Evolutionary conservation across 2,113 vertebrate genomes (phyloP).

Genomic region (Thinocorus orbignyianus): DNA sequence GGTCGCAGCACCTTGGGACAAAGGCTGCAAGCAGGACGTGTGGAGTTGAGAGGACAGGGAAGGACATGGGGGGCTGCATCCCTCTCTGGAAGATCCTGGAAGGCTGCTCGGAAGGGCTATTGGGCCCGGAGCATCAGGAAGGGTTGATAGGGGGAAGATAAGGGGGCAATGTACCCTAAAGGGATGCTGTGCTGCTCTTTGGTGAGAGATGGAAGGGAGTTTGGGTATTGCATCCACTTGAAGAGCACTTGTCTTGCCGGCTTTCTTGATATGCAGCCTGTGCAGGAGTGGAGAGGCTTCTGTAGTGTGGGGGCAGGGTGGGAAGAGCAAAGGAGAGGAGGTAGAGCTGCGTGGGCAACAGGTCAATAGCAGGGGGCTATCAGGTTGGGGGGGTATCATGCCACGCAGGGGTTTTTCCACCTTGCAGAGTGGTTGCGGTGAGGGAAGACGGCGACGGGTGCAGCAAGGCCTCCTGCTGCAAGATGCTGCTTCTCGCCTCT

Average conservation of each 20-base stretch:
- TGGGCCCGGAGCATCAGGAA: background rate
- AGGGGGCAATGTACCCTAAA: background rate
- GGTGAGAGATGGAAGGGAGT: background rate
- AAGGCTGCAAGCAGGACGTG: background rate
- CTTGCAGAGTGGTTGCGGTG: accelerated
- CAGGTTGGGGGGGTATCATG: accelerated
- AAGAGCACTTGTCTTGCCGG: accelerated
- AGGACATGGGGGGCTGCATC: too few species aligned
- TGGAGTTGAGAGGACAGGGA: background rate
- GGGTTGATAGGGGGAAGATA: background rate
- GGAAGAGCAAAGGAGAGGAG: background rate
- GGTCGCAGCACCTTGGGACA: background rate
- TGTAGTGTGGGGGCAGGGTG: accelerated
- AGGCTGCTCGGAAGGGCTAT: background rate
- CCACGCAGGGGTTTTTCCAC: accelerated
- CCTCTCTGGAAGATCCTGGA: background rate
- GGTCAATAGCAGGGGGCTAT: accelerated
- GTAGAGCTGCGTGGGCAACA: accelerated
- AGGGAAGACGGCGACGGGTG: background rate
- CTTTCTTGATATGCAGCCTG: accelerated
- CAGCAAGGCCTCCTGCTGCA: background rate
- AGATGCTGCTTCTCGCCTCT: background rate
- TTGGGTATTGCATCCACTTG: background rate
- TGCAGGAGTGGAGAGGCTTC: background rate
- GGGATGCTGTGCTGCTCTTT: background rate